Base-by-base conservation (phyloP, 2,113 vertebrate genomes). In the Scomber colias region DNA sequence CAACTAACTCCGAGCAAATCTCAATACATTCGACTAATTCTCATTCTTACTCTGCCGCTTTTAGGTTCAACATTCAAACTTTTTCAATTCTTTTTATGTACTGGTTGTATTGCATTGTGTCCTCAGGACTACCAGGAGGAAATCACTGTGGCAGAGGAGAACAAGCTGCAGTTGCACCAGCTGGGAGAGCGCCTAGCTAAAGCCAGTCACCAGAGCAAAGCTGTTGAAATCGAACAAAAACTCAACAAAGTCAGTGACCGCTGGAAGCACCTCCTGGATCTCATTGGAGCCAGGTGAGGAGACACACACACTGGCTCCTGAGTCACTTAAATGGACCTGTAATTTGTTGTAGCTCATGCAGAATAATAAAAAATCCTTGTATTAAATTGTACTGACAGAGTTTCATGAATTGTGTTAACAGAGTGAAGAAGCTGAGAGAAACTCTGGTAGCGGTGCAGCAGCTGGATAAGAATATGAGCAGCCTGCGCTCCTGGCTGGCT, bases 391-490 rank as follows among this genome's bases (percentile, higher is more conserved):
- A 50, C 17, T 60, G 8, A 69, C 9, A 17, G 5, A 46, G 12
- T 55, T 61, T 11, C 16, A 45, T 55, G 2, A 24, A 40, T 62
- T 59, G 0, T 69, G 7, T 78, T 24, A 3, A 57, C 77, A 99
- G 98, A 83, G 95, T 97, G 65, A 99, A 99, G 94, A 99, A 99
- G 87, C 92, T 99, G 85, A 97, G 95, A 87, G 98, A 99, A 89
- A 99, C 98, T 0, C 94, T 99, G 11, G 95, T 97, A 64, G 98
- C 98, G 0, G 96, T 99, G 11, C 97, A 99, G 91, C 98, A 99
- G 92, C 92, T 99, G 86, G 98, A 99, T 87, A 98, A 97, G 93
- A 99, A 99, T 77, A 98, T 99, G 98, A 97, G 91, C 90, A 96
- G 88, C 90, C 93, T 99, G 78, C 95, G 96, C 70, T 95, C 95